These are phyloP conservation scores for Anas bernieri DNA, from an alignment of 2,797 vertebrate species.

Conservation along the genomic window DNA sequence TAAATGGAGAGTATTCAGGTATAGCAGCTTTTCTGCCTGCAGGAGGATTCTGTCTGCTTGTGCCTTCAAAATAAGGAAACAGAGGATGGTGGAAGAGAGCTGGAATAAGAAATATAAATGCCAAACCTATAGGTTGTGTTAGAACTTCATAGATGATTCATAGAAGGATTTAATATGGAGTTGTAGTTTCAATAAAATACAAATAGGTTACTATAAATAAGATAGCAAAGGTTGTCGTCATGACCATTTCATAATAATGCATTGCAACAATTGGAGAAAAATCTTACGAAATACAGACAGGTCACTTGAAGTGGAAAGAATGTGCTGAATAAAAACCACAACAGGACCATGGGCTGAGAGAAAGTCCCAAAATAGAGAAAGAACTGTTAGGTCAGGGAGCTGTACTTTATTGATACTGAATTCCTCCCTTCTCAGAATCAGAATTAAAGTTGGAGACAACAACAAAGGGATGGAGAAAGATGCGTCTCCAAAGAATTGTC, in stretches of 20 bases:
- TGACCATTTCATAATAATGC: neutral
- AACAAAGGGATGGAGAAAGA: neutral
- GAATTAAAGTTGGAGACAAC: neutral
- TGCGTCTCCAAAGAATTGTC: neutral
- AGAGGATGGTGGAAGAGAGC: neutral
- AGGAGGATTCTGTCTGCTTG: neutral
- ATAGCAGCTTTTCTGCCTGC: neutral
- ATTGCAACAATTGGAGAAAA: neutral
- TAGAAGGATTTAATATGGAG: neutral
- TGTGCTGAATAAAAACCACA: neutral
- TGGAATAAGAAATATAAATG: neutral
- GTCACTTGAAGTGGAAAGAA: neutral
- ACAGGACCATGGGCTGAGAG: neutral
- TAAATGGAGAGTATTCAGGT: neutral
- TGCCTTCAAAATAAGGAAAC: neutral
- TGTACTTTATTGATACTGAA: neutral
- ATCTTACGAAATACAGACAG: fast-evolving
- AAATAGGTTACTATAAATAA: neutral
- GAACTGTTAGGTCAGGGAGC: neutral
- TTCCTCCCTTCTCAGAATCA: neutral
- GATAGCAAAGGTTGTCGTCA: neutral
- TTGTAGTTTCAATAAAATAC: neutral
- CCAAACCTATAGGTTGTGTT: neutral
- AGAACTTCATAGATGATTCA: neutral
- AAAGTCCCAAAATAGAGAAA: neutral